Evolutionary conservation across 64 coral and sea anemone species (phyloP).

Genomic region (Montipora efflorescens): DNA sequence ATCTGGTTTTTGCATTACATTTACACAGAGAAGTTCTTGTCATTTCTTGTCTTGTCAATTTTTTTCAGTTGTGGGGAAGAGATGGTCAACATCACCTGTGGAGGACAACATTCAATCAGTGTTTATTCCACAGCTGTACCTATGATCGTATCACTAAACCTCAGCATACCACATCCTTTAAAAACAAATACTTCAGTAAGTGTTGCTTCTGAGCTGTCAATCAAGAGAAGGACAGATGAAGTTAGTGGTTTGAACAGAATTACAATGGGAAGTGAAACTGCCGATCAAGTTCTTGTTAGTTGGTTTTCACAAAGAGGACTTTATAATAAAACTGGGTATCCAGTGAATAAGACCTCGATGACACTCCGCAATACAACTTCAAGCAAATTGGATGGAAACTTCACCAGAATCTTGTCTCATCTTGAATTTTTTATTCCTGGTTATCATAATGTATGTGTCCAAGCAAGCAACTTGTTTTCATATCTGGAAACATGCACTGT

Average conservation of each 20-base stretch:
- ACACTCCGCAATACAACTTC: too few species aligned
- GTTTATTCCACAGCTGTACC: slow-evolving; percentile 77
- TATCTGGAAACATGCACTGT: background rate
- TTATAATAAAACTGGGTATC: slow-evolving; percentile 35
- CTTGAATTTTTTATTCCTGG: slow-evolving; percentile 46
- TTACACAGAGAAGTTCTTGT: too few species aligned
- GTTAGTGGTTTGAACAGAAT: slow-evolving; percentile 37
- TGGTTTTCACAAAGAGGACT: background rate
- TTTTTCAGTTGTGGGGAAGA: slow-evolving; percentile 31
- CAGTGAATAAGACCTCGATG: too few species aligned
- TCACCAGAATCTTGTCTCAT: background rate
- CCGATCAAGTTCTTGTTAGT: slow-evolving; percentile 1
- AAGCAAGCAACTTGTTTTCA: slow-evolving; percentile 65
- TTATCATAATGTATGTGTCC: slow-evolving; percentile 50
- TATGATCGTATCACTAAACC: slow-evolving; percentile 33
- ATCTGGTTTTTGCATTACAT: too few species aligned
- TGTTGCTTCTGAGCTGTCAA: slow-evolving; percentile 16
- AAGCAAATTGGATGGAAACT: slow-evolving; percentile 37
- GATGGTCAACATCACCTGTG: slow-evolving; percentile 45
- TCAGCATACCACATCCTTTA: slow-evolving; percentile 28
- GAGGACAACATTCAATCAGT: slow-evolving; percentile 53
- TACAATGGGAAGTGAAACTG: slow-evolving; percentile 40
- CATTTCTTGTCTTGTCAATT: too few species aligned
- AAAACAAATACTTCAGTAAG: slow-evolving; percentile 28
- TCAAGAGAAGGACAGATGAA: slow-evolving; percentile 5